Conservation (phyloP, 1,140 invertebrate genomes). For the Nilaparvata lugens region DNA sequence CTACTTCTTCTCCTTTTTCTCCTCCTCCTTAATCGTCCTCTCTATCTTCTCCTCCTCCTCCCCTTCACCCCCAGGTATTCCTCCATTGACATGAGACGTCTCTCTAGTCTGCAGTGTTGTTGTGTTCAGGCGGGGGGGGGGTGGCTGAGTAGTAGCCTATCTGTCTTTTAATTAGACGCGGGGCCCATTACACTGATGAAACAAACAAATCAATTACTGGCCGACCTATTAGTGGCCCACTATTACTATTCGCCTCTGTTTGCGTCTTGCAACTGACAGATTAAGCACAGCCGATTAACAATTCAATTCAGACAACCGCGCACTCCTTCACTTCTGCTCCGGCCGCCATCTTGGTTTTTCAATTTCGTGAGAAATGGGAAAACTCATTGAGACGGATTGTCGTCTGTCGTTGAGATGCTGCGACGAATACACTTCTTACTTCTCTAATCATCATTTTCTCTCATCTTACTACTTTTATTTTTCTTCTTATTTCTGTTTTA, state of each 20-base stretch:
- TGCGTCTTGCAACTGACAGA: no score
- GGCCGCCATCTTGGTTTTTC: neutral
- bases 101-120: neutral
- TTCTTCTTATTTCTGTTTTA: neutral
- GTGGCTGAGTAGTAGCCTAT: neutral
- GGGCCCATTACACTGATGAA: neutral
- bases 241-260: no score
- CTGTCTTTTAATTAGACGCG: neutral
- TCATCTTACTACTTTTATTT: neutral
- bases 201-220: no score
- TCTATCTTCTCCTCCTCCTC: slow-evolving; percentile 10
- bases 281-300: no score
- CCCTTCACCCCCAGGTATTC: slow-evolving; percentile 2
- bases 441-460: neutral
- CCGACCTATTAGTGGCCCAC: no score
- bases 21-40: slow-evolving; percentile 12
- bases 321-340: neutral
- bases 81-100: neutral
- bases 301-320: neutral
- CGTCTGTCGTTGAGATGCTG: no score
- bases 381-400: no score
- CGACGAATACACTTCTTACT: neutral
- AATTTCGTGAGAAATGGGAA: neutral
- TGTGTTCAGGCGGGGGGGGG: no score
- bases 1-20: slow-evolving; percentile 11